Percentiles rank a stretch among this genome's conserved stretches.
phyloP scores from a whole-genome alignment of 1,140 invertebrate species.

The Cydia splendana region DNA sequence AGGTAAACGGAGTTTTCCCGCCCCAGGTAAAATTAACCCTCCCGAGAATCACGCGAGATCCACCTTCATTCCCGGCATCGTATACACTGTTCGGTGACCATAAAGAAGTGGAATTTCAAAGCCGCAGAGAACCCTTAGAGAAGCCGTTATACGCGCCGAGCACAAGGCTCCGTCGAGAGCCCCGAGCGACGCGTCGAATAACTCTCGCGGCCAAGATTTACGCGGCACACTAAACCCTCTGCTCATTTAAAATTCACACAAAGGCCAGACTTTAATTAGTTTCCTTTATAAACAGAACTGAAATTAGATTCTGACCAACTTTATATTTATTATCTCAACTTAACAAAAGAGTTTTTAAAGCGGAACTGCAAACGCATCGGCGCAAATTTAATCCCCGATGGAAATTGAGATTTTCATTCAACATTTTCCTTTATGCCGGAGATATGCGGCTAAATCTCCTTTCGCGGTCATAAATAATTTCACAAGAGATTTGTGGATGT shows the following conservation, averaged over 20 bases:
- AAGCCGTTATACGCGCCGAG: constrained; percentile 22
- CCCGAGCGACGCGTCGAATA: constrained; percentile 31
- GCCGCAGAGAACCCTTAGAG: constrained; percentile 18
- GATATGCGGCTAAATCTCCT: constrained; percentile 27
- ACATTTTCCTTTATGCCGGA: not conserved
- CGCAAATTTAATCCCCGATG: not conserved
- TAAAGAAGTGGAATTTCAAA: constrained; percentile 33
- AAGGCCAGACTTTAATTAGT: constrained; percentile 42
- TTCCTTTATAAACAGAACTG: constrained; percentile 34
- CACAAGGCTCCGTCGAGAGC: not conserved
- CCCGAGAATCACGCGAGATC: not conserved
- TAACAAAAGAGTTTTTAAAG: constrained; percentile 20
- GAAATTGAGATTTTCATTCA: constrained; percentile 26
- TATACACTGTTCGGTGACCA: constrained; percentile 31
- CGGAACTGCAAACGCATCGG: not conserved
- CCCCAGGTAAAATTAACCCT: not conserved
- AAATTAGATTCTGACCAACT: constrained; percentile 38
- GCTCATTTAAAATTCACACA: constrained; percentile 40
- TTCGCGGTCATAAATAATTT: constrained; percentile 28
- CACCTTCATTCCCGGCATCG: not conserved
- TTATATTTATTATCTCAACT: constrained; percentile 24
- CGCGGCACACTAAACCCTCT: constrained; percentile 31
- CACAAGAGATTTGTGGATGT: constrained; percentile 21
- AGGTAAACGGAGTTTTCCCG: not conserved
- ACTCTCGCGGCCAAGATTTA: constrained; percentile 33